These are phyloP conservation scores for Chirona hameri DNA, from an alignment of 2,888 invertebrate species.

Conservation along the genomic window DNA sequence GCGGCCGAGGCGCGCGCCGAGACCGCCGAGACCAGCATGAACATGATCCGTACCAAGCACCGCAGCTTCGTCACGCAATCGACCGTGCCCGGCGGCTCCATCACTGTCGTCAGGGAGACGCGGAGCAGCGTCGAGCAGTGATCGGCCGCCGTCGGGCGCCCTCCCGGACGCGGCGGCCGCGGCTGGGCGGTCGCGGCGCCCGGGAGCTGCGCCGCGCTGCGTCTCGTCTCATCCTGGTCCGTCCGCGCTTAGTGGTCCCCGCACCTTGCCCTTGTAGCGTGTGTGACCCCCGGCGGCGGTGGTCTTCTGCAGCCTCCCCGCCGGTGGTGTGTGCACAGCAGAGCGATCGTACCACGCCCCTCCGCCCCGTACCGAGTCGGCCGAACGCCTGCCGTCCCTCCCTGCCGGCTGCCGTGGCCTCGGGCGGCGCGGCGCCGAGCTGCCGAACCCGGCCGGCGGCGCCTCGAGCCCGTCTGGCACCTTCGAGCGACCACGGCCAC, in stretches of 20 bases:
- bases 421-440: background rate
- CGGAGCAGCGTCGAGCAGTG: slow-evolving; percentile 35
- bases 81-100: slow-evolving; percentile 36
- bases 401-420: background rate
- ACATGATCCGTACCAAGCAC: slow-evolving; percentile 95
- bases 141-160: background rate
- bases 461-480: background rate
- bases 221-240: background rate
- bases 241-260: slow-evolving; percentile 3
- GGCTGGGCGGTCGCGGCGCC: slow-evolving; percentile 1
- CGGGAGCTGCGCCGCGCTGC: background rate
- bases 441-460: background rate
- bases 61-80: slow-evolving; percentile 82
- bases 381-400: background rate
- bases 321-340: too few species aligned
- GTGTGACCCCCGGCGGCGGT: background rate
- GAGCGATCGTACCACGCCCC: too few species aligned
- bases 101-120: slow-evolving; percentile 39
- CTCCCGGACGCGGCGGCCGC: slow-evolving; percentile 3
- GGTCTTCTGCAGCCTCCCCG: too few species aligned
- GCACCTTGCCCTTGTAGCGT: background rate
- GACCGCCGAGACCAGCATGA: slow-evolving; percentile 87
- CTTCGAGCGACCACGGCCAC: background rate
- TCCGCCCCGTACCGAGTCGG: slow-evolving; percentile 1
- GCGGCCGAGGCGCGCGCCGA: slow-evolving; percentile 97